phyloP scores from a whole-genome alignment of 2,113 vertebrate species.

The Catharus minimus region DNA sequence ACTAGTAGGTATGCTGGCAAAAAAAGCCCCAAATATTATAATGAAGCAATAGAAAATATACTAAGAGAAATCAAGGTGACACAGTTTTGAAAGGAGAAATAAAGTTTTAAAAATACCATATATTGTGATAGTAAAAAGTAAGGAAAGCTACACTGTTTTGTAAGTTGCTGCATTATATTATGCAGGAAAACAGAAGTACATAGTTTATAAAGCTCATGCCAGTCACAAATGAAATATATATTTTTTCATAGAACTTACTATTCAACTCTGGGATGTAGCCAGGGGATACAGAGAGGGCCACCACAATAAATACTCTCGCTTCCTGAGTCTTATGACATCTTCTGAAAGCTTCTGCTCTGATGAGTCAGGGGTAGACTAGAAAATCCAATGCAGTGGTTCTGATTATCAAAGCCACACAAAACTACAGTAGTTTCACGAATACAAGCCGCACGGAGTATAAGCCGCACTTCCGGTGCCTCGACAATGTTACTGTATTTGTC shows the following conservation, averaged over 20 bases:
- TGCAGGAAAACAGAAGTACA: not conserved
- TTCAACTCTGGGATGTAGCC: not conserved
- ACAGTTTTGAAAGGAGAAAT: not conserved
- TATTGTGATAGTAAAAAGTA: not conserved
- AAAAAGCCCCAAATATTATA: not conserved
- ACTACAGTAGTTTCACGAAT: not conserved
- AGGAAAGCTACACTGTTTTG: not conserved
- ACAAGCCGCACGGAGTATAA: no score
- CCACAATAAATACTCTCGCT: not conserved
- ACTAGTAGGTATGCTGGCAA: not conserved
- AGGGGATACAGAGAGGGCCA: not conserved
- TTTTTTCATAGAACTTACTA: not conserved
- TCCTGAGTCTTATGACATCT: not conserved
- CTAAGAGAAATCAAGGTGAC: not conserved
- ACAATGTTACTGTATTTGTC: no score
- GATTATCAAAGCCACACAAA: not conserved
- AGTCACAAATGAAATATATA: not conserved
- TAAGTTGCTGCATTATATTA: not conserved
- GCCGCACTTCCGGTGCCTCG: no score
- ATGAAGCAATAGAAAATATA: not conserved
- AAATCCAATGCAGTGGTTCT: not conserved
- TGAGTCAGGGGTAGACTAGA: not conserved
- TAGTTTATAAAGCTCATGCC: not conserved
- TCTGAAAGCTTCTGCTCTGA: not conserved
- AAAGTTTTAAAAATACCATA: not conserved